These are phyloP conservation scores for Calypte anna DNA, from an alignment of 2,113 vertebrate species.

Conservation along the genomic window DNA sequence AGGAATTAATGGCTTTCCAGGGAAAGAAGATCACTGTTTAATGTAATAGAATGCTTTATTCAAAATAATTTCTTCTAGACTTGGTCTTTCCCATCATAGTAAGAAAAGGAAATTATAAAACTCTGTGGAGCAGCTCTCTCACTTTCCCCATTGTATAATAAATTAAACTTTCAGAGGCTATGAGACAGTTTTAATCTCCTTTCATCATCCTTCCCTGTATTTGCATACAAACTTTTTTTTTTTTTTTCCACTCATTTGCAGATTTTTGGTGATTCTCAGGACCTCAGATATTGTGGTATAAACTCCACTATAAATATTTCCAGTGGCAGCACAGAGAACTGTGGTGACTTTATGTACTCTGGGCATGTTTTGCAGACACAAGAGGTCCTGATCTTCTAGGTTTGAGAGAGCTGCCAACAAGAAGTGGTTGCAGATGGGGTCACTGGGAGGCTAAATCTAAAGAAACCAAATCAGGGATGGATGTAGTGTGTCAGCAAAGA, in stretches of 20 bases:
- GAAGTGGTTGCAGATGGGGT: background rate
- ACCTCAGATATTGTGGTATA: background rate
- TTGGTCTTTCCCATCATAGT: background rate
- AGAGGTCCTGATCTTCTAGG: background rate
- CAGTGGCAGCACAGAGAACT: background rate
- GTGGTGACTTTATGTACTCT: background rate
- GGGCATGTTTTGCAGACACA: background rate
- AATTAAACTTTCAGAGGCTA: background rate
- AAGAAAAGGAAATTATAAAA: background rate
- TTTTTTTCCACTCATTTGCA: background rate
- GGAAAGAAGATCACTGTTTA: background rate
- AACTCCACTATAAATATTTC: background rate
- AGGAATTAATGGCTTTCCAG: background rate
- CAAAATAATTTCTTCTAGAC: background rate
- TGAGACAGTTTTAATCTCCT: background rate
- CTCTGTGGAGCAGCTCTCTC: background rate
- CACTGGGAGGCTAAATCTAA: background rate
- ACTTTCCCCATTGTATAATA: background rate
- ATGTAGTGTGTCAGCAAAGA: slow-evolving; percentile 28
- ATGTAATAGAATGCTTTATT: background rate
- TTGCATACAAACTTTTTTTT: background rate
- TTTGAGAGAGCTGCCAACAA: background rate
- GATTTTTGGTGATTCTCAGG: background rate
- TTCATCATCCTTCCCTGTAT: background rate
- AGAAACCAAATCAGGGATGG: background rate